Evolutionary conservation across 2,797 vertebrate species (phyloP).

Genomic region (Microcaecilia unicolor): DNA sequence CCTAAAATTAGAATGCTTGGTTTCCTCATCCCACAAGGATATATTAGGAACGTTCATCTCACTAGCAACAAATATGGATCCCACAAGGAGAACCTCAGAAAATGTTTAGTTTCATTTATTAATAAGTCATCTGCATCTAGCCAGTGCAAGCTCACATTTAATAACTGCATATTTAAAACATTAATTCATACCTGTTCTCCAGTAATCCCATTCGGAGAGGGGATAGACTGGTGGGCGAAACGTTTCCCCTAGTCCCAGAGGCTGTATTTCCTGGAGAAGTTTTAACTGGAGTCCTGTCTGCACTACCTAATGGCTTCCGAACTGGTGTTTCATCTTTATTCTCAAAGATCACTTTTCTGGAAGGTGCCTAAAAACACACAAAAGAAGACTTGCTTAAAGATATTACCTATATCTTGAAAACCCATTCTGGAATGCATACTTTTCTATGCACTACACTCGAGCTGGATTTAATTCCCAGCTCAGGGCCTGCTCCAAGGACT

Average conservation of each 20-base stretch:
- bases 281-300: conserved; percentile 59
- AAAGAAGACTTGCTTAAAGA: too few species aligned
- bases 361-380: conserved; percentile 53
- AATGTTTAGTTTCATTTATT: too few species aligned
- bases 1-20: too few species aligned
- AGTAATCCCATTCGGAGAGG: conserved; percentile 73
- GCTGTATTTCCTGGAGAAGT: conserved; percentile 36
- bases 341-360: conserved; percentile 68
- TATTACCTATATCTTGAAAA: not conserved
- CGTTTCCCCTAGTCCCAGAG: conserved; percentile 31
- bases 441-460: too few species aligned
- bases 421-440: not conserved
- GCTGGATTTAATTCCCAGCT: too few species aligned
- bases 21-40: too few species aligned
- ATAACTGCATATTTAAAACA: too few species aligned
- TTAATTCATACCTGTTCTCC: conserved; percentile 84
- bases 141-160: not conserved
- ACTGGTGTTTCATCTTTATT: conserved; percentile 70
- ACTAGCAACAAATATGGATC: too few species aligned
- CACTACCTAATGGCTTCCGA: conserved; percentile 75
- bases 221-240: conserved; percentile 47
- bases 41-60: too few species aligned
- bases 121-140: too few species aligned
- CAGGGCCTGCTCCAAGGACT: too few species aligned
- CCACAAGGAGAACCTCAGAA: too few species aligned